Percentiles rank a stretch among this genome's conserved stretches.
Evolutionary conservation across 2,797 vertebrate species (phyloP).

Genomic region (Enteromius thamalakanensis): DNA sequence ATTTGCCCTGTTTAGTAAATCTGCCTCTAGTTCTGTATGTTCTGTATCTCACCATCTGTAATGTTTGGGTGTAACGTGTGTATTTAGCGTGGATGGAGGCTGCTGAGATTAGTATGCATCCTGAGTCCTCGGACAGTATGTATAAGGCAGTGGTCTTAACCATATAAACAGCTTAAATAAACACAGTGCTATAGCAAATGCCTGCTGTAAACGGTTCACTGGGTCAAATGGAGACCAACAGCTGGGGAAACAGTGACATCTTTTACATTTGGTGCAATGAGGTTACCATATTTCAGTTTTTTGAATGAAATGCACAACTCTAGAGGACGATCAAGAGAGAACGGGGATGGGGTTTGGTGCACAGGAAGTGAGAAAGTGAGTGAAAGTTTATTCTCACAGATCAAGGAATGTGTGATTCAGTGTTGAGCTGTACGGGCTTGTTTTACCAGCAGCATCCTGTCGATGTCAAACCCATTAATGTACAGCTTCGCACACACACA

Average conservation of each 20-base stretch:
- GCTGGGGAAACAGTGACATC: background rate
- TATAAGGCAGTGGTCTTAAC: background rate
- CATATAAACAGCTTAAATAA: conserved; percentile 22
- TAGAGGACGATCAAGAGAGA: background rate
- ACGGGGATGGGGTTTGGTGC: background rate
- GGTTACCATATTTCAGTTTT: background rate
- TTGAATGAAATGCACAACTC: background rate
- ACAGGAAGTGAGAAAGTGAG: background rate
- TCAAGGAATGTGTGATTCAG: conserved; percentile 48
- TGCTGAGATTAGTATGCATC: background rate
- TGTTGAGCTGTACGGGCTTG: conserved; percentile 31
- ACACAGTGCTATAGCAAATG: conserved; percentile 13
- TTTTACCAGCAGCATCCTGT: conserved; percentile 35
- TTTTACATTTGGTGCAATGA: background rate
- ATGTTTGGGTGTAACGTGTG: background rate
- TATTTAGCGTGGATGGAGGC: conserved; percentile 3
- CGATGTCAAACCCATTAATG: conserved; percentile 29
- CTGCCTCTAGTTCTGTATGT: background rate
- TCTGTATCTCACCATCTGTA: background rate
- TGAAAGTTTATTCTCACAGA: conserved; percentile 28
- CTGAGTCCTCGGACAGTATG: background rate
- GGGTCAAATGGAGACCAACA: conserved; percentile 17
- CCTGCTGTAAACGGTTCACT: conserved; percentile 5
- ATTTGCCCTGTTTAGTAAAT: conserved; percentile 12
- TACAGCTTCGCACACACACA: background rate